A percentile compares a stretch with the other conserved stretches of the same genome.
Conservation (phyloP, 2,888 invertebrate genomes). For the Pristionchus japonicus region DNA sequence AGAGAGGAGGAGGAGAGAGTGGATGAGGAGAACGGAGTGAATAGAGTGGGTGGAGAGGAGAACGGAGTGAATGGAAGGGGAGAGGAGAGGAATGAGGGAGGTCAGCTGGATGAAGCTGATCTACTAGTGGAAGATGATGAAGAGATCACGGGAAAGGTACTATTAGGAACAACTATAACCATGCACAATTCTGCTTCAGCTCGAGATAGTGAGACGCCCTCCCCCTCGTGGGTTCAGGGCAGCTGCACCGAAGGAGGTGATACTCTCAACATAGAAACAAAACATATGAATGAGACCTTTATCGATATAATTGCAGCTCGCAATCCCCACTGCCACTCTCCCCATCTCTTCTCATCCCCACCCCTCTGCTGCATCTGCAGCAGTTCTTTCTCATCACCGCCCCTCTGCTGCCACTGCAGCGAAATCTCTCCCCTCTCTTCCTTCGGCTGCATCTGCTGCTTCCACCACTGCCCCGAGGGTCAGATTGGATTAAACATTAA, state of each 20-base stretch:
- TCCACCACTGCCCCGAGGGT: not conserved
- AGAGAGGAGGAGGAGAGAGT: not conserved
- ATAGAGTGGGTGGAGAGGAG: too few relatives aligned
- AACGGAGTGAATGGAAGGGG: too few relatives aligned
- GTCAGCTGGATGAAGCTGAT: not conserved
- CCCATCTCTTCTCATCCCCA: not conserved
- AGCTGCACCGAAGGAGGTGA: not conserved
- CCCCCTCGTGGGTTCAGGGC: not conserved
- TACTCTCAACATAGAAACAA: not conserved
- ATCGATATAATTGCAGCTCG: not conserved
- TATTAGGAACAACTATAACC: too few relatives aligned
- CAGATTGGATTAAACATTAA: not conserved
- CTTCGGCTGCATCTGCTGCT: too few relatives aligned
- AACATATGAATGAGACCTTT: not conserved
- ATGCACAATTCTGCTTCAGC: too few relatives aligned
- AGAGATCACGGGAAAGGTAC: not conserved
- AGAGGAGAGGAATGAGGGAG: too few relatives aligned
- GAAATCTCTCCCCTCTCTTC: too few relatives aligned
- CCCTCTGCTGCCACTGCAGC: too few relatives aligned
- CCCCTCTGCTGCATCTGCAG: not conserved
- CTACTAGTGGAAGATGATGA: not conserved
- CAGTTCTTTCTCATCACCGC: too few relatives aligned
- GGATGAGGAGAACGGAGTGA: not conserved
- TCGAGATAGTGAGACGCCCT: too few relatives aligned
- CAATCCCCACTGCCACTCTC: not conserved